Percentiles rank a stretch among this genome's conserved stretches.
Conservation (phyloP, 2,113 vertebrate genomes). For the Lepus timidus region DNA sequence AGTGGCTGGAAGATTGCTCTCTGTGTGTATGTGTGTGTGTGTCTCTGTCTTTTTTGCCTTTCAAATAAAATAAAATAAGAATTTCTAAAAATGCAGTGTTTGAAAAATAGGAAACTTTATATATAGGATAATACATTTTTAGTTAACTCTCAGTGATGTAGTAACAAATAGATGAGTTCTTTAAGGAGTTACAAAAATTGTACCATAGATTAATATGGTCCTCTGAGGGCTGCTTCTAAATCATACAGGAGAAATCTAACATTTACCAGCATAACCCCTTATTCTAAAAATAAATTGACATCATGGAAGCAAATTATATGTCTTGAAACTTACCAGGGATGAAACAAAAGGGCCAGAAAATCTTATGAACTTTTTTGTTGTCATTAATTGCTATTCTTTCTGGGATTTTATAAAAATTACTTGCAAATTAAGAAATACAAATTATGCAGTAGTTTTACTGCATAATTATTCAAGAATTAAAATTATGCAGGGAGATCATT, state of each 20-base stretch:
- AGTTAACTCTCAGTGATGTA: not conserved
- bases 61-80: no score
- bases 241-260: not conserved
- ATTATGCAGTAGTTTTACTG: not conserved
- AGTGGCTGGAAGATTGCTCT: no score
- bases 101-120: conserved; percentile 55
- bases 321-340: conserved; percentile 29
- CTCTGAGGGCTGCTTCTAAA: not conserved
- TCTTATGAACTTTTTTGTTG: not conserved
- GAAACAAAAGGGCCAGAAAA: conserved; percentile 11
- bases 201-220: not conserved
- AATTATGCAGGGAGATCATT: conserved; percentile 14
- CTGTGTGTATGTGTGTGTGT: no score
- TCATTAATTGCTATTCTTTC: conserved; percentile 21
- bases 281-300: conserved; percentile 37
- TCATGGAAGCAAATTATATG: not conserved
- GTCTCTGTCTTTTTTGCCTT: no score
- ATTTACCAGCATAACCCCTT: not conserved
- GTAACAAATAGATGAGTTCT: conserved; percentile 16
- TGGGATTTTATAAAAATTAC: conserved; percentile 49
- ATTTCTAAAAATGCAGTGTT: no score
- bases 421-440: conserved; percentile 29
- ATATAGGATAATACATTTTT: conserved; percentile 5
- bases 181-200: conserved; percentile 28
- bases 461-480: conserved; percentile 8